Conservation (phyloP, 2,888 invertebrate genomes). For the Hanleya hanleyi region DNA sequence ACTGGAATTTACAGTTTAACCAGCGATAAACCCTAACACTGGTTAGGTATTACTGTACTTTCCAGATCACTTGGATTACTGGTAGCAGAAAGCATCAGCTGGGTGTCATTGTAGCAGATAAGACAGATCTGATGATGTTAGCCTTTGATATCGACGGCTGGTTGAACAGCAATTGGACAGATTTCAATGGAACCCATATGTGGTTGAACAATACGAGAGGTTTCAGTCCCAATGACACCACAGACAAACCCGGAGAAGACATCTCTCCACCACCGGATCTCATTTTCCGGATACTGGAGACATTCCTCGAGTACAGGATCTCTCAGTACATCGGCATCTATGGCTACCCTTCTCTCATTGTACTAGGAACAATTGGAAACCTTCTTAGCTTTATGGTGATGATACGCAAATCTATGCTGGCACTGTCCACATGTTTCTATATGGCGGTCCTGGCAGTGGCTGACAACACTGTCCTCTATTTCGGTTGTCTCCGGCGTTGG, state of each 20-base stretch:
- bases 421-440: conserved; percentile 55
- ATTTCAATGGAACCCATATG: not conserved
- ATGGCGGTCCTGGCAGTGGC: conserved; percentile 53
- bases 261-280: not conserved
- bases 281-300: conserved; percentile 24
- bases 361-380: conserved; percentile 58
- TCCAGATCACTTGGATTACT: too few relatives aligned
- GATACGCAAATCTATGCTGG: conserved; percentile 46
- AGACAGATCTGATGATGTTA: not conserved
- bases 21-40: too few relatives aligned
- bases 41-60: too few relatives aligned
- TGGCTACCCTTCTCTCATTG: conserved; percentile 48
- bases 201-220: not conserved
- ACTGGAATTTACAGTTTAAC: too few relatives aligned
- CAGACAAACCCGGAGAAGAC: not conserved
- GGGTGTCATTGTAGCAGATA: too few relatives aligned
- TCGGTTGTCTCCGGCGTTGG: conserved; percentile 53
- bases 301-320: conserved; percentile 39
- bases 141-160: not conserved
- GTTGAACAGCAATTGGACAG: not conserved
- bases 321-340: conserved; percentile 46
- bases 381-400: conserved; percentile 54
- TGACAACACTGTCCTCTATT: conserved; percentile 52
- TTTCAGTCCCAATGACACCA: not conserved
- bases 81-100: too few relatives aligned